Conservation (phyloP, 2,797 vertebrate species). For the Enteromius paludinosus region DNA sequence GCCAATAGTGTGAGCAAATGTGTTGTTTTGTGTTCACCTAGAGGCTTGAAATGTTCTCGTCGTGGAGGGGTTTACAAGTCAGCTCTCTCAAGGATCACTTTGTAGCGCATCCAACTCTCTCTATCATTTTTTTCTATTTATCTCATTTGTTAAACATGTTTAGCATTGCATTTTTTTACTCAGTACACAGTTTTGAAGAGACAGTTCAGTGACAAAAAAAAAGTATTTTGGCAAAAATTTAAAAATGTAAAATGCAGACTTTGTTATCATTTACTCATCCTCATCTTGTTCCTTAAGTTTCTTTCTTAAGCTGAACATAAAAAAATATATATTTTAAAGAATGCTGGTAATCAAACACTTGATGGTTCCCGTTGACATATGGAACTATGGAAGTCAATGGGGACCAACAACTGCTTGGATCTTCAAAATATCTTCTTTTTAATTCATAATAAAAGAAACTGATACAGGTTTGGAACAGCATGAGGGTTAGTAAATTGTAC, state of each 20-base stretch:
- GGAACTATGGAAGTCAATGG: neutral
- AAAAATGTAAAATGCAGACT: neutral
- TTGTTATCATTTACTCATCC: too few relatives aligned
- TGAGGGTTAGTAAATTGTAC: neutral
- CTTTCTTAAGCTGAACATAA: neutral
- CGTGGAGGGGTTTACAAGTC: neutral
- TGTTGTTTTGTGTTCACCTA: slow-evolving; percentile 5
- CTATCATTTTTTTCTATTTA: neutral
- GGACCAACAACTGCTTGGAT: neutral
- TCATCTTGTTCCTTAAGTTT: neutral
- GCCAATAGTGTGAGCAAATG: slow-evolving; percentile 28
- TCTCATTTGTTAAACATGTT: neutral
- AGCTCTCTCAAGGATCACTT: neutral
- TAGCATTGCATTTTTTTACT: too few relatives aligned
- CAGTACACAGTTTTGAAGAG: too few relatives aligned
- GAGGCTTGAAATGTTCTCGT: slow-evolving; percentile 17
- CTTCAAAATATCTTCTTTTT: neutral
- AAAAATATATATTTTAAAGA: neutral
- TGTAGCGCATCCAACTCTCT: neutral
- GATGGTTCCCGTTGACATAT: neutral
- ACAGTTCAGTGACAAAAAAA: too few relatives aligned
- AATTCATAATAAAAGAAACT: neutral
- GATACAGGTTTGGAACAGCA: neutral
- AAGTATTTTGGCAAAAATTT: too few relatives aligned
- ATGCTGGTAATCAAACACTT: neutral